Evolutionary conservation across 2,888 invertebrate genomes (phyloP).

Genomic region (Drosophila pseudotalamancana): DNA sequence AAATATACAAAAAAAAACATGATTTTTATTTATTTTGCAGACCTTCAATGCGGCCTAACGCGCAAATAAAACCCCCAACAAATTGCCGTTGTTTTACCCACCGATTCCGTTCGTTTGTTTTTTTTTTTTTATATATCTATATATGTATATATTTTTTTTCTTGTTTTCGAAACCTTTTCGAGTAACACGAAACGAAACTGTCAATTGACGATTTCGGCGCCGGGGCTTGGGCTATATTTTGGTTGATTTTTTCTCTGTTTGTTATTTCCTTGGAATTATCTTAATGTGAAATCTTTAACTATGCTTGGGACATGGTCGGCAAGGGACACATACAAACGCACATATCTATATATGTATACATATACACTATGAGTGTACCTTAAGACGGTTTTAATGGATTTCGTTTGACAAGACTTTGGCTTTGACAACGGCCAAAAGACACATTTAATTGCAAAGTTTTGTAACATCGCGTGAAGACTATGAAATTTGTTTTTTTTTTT

Average conservation of each 20-base stretch:
- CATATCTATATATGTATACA: conserved; percentile 5
- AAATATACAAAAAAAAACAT: not conserved
- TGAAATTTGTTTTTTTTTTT: conserved; percentile 10
- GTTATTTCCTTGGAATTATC: conserved; percentile 76
- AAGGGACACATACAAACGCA: conserved; percentile 55
- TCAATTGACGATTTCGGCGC: conserved; percentile 73
- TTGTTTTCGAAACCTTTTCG: conserved; percentile 30
- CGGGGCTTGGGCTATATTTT: conserved; percentile 35
- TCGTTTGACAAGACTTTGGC: conserved; percentile 59
- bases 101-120: conserved; percentile 18
- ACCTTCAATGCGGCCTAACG: conserved; percentile 64
- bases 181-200: conserved; percentile 74
- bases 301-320: conserved; percentile 74
- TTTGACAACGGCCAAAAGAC: conserved; percentile 50
- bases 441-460: conserved; percentile 74
- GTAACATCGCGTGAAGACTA: conserved; percentile 48
- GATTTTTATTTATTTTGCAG: conserved; percentile 54
- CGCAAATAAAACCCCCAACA: conserved; percentile 60
- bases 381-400: conserved; percentile 76
- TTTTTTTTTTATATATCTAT: conserved; percentile 1
- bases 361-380: conserved; percentile 23
- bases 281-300: conserved; percentile 77
- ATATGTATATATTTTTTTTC: conserved; percentile 1
- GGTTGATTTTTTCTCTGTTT: conserved; percentile 47
- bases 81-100: conserved; percentile 46